A percentile compares a stretch with the other conserved stretches of the same genome.
Evolutionary conservation across 2,113 vertebrate species (phyloP).

Genomic region (Xiphophorus hellerii): DNA sequence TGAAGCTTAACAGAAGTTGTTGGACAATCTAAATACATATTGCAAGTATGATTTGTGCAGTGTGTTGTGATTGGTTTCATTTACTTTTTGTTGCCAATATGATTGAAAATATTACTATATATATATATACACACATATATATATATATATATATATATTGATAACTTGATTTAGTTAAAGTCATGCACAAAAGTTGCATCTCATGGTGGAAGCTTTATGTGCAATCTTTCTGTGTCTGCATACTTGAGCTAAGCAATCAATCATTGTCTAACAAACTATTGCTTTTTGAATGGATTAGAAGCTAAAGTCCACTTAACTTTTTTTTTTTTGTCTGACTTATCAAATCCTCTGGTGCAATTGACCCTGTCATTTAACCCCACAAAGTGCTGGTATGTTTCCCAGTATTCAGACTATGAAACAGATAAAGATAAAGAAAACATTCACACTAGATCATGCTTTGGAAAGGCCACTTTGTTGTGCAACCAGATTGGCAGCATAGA

Average conservation of each 20-base stretch:
- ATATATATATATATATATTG: no score
- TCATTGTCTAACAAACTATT: not conserved
- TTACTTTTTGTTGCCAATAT: not conserved
- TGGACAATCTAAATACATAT: not conserved
- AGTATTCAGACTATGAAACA: not conserved
- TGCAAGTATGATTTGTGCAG: not conserved
- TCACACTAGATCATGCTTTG: not conserved
- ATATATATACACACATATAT: no score
- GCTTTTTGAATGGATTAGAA: not conserved
- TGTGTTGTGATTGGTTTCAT: not conserved
- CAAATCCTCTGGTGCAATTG: not conserved
- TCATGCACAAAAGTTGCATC: not conserved
- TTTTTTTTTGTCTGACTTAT: not conserved
- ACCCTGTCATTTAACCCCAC: not conserved
- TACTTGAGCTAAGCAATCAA: not conserved
- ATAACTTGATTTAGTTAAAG: not conserved
- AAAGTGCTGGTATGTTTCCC: not conserved
- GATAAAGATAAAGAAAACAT: conserved; percentile 28
- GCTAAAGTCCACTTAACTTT: conserved; percentile 15
- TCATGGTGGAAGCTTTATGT: not conserved
- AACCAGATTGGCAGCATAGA: not conserved
- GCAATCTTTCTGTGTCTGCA: not conserved
- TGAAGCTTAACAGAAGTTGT: not conserved
- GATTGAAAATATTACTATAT: no score
- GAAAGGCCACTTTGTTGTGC: not conserved